These are phyloP conservation scores for Montipora sp. DNA, from an alignment of 64 coral and sea anemone genomes.

Conservation along the genomic window DNA sequence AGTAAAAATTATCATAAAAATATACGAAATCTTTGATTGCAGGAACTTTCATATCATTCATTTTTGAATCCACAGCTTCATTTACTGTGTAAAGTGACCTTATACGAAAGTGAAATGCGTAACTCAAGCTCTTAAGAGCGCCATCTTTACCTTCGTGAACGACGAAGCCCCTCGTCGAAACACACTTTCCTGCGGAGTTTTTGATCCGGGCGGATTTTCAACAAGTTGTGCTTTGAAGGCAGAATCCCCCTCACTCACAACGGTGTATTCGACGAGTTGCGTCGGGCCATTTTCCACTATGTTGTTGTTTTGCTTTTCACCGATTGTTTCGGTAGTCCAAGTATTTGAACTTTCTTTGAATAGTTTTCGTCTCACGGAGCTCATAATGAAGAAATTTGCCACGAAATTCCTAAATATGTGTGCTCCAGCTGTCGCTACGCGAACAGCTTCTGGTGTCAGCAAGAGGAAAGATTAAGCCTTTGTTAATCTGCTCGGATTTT, in stretches of 20 bases:
- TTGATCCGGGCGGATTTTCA: slow-evolving; percentile 25
- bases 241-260: slow-evolving; percentile 26
- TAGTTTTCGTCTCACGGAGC: slow-evolving; percentile 45
- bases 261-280: slow-evolving; percentile 42
- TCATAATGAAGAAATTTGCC: neutral
- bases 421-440: slow-evolving; percentile 25
- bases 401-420: slow-evolving; percentile 30
- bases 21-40: neutral
- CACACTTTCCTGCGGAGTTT: slow-evolving; percentile 29
- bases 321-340: slow-evolving; percentile 43
- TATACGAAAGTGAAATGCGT: neutral
- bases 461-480: slow-evolving; percentile 27
- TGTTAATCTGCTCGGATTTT: slow-evolving; percentile 32
- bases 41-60: neutral
- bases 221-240: neutral
- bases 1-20: neutral
- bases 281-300: slow-evolving; percentile 6
- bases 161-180: slow-evolving; percentile 7
- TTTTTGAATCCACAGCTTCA: too few species aligned
- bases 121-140: neutral
- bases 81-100: neutral
- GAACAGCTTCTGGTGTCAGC: slow-evolving; percentile 29
- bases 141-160: slow-evolving; percentile 30
- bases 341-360: slow-evolving; percentile 47
- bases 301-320: slow-evolving; percentile 28